Conservation (phyloP, 2,797 vertebrate species). For the Neomorphus geoffroyi region DNA sequence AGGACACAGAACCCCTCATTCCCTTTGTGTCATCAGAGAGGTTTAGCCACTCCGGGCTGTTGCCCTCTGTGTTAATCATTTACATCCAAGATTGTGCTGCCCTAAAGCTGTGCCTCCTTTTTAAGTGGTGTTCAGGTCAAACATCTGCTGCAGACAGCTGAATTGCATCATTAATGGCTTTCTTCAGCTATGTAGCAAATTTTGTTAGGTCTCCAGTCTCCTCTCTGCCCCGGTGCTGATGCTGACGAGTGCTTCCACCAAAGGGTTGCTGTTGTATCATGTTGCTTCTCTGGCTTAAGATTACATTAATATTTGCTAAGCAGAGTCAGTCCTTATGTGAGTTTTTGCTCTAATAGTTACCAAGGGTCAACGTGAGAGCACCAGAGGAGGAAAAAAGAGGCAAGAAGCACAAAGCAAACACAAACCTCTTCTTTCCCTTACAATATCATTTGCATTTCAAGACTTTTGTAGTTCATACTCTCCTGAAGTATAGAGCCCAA, state of each 20-base stretch:
- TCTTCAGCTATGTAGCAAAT: background rate
- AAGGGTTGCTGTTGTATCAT: background rate
- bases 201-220: slow-evolving; percentile 2
- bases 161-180: background rate
- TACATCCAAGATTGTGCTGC: background rate
- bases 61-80: background rate
- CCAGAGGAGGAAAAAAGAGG: background rate
- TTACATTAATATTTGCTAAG: background rate
- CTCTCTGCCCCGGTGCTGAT: background rate
- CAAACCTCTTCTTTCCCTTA: background rate
- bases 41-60: background rate
- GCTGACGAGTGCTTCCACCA: background rate
- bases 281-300: background rate
- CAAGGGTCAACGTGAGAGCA: background rate
- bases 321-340: background rate
- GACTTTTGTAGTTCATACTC: background rate
- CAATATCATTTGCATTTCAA: background rate
- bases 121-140: background rate
- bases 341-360: background rate
- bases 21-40: background rate
- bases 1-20: background rate
- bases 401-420: background rate
- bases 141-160: slow-evolving; percentile 50
- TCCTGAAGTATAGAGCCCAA: background rate
- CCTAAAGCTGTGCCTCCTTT: background rate